phyloP scores from a whole-genome alignment of 2,888 invertebrate genomes.

The Leistus spinibarbis region DNA sequence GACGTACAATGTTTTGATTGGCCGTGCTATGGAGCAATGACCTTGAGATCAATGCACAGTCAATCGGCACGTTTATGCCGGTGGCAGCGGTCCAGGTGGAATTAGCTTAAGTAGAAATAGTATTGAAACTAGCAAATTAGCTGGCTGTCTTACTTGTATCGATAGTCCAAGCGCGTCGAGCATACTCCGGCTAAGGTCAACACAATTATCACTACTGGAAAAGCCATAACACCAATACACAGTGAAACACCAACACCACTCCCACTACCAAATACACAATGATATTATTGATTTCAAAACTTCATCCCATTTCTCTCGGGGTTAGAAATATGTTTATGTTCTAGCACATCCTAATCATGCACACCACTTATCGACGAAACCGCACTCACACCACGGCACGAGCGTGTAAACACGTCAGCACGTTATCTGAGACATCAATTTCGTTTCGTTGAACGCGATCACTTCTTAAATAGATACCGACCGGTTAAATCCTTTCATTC shows the following conservation, averaged over 20 bases:
- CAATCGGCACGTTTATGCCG: too few relatives aligned
- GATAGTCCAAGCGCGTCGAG: conserved; percentile 17
- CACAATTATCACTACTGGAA: conserved; percentile 19
- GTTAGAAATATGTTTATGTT: conserved; percentile 17
- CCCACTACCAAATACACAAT: conserved; percentile 23
- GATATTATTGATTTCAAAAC: conserved; percentile 20
- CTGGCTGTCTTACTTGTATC: conserved; percentile 26
- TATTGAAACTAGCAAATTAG: neutral
- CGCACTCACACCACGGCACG: neutral
- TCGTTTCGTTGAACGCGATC: too few relatives aligned
- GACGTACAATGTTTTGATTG: too few relatives aligned
- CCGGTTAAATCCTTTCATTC: neutral
- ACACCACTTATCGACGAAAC: conserved; percentile 8
- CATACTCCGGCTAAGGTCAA: neutral
- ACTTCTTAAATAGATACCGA: too few relatives aligned
- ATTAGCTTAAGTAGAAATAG: neutral
- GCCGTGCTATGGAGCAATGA: too few relatives aligned
- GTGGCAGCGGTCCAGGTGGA: too few relatives aligned
- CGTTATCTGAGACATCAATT: neutral
- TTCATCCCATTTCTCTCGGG: conserved; percentile 31
- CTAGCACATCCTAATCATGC: conserved; percentile 25
- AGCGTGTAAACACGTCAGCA: conserved; percentile 15
- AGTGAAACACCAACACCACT: conserved; percentile 13
- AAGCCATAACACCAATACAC: conserved; percentile 20
- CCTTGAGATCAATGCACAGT: too few relatives aligned